Percentiles rank a stretch among this genome's conserved stretches.
These are phyloP conservation scores for Spicauda simplicius DNA, from an alignment of 2,888 invertebrate species.

Conservation along the genomic window DNA sequence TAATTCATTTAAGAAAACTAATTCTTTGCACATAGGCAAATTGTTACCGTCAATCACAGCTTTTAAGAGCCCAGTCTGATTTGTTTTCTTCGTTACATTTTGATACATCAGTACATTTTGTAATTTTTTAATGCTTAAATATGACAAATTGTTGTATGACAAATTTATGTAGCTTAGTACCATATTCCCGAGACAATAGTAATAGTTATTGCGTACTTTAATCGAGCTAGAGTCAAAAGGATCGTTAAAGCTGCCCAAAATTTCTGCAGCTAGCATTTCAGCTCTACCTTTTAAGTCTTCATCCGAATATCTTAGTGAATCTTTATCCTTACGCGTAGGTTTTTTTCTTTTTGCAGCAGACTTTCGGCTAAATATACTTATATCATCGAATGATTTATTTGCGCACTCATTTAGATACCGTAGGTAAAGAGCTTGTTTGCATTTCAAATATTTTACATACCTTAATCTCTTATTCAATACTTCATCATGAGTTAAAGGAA, in stretches of 20 bases:
- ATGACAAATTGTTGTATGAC: slow-evolving; percentile 61
- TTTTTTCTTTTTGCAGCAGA: slow-evolving; percentile 40
- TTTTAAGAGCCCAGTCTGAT: slow-evolving; percentile 53
- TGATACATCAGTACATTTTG: slow-evolving; percentile 54
- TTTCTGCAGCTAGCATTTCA: slow-evolving; percentile 47
- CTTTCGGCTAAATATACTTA: slow-evolving; percentile 42
- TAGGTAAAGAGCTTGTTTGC: slow-evolving; percentile 38
- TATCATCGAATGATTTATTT: slow-evolving; percentile 43
- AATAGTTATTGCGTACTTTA: slow-evolving; percentile 43
- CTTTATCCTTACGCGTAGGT: slow-evolving; percentile 42
- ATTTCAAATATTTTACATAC: slow-evolving; percentile 43
- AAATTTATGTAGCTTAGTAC: slow-evolving; percentile 60
- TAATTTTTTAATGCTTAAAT: slow-evolving; percentile 52
- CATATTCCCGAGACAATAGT: slow-evolving; percentile 57
- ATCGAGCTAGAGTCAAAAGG: slow-evolving; percentile 49
- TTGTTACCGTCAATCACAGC: slow-evolving; percentile 61
- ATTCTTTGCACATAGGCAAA: slow-evolving; percentile 47
- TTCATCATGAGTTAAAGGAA: slow-evolving; percentile 55
- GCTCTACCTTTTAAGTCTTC: slow-evolving; percentile 49
- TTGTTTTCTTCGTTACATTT: slow-evolving; percentile 41
- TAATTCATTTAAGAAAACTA: slow-evolving; percentile 22
- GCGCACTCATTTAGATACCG: slow-evolving; percentile 40
- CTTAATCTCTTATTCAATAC: slow-evolving; percentile 46
- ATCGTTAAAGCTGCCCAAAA: slow-evolving; percentile 52
- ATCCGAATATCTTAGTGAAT: slow-evolving; percentile 14